Evolutionary conservation across 2,113 vertebrate genomes (phyloP).

Genomic region (Ctenomys sociabilis): DNA sequence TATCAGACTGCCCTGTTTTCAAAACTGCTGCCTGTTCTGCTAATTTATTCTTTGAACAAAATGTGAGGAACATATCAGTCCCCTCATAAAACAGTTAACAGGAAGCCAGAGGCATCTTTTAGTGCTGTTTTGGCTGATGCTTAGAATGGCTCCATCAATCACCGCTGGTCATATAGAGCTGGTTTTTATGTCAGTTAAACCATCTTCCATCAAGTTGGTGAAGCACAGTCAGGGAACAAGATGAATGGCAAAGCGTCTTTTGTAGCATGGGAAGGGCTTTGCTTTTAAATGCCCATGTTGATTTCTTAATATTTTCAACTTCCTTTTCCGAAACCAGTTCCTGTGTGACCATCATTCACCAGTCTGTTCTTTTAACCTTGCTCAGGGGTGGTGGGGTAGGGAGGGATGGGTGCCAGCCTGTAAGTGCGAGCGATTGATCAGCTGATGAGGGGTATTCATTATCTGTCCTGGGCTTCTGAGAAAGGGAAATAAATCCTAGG

Average conservation of each 20-base stretch:
- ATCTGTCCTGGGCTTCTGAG: conserved; percentile 16
- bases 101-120: conserved; percentile 46
- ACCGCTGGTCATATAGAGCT: not conserved
- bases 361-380: conserved; percentile 49
- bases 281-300: conserved; percentile 60
- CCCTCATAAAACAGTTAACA: conserved; percentile 56
- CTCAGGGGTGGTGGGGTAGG: not conserved
- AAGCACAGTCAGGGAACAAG: conserved; percentile 66
- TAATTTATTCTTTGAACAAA: conserved; percentile 66
- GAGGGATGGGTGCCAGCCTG: not conserved
- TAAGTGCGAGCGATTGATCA: conserved; percentile 56
- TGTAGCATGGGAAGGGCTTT: not conserved
- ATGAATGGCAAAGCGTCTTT: conserved; percentile 55
- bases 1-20: not conserved
- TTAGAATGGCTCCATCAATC: conserved; percentile 60
- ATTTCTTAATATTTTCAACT: conserved; percentile 60
- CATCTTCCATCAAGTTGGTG: conserved; percentile 70
- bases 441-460: not conserved
- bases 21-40: conserved; percentile 34
- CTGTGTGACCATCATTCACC: conserved; percentile 40
- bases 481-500: conserved; percentile 34
- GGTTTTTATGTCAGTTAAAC: conserved; percentile 72
- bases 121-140: conserved; percentile 62
- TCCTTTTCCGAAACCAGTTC: conserved; percentile 40
- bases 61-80: not conserved